Percentiles rank a stretch among this genome's conserved stretches.
These are phyloP conservation scores for Sceloporus tristichus DNA, from an alignment of 2,113 vertebrate genomes.

Conservation along the genomic window DNA sequence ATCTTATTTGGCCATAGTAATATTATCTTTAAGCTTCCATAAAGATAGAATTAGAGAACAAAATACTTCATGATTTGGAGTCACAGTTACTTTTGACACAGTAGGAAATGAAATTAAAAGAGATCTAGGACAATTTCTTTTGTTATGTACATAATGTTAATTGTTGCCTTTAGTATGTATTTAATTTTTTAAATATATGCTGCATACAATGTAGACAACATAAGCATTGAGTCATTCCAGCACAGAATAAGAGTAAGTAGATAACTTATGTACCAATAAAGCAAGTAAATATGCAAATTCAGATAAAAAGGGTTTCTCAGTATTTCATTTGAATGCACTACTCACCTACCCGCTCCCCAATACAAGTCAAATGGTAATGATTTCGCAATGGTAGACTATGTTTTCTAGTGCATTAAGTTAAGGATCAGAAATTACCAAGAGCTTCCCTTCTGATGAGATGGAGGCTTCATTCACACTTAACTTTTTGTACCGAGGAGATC, in stretches of 20 bases:
- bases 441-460: not conserved
- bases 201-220: constrained; percentile 2
- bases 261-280: constrained; percentile 11
- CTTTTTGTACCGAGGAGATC: too few relatives aligned
- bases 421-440: not conserved
- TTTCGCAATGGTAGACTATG: not conserved
- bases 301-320: not conserved
- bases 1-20: not conserved
- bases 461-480: too few relatives aligned
- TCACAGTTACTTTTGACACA: constrained; percentile 2
- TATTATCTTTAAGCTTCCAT: not conserved
- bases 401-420: not conserved
- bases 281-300: not conserved
- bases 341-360: not conserved
- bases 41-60: constrained; percentile 22
- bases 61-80: constrained; percentile 22
- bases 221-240: constrained; percentile 19
- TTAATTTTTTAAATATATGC: constrained; percentile 33
- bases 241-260: constrained; percentile 4
- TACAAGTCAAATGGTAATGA: not conserved
- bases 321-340: not conserved
- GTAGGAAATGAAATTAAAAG: constrained; percentile 13
- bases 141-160: constrained; percentile 22
- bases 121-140: not conserved
- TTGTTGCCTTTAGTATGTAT: constrained; percentile 22